Evolutionary conservation across 1,140 invertebrate species (phyloP).

Genomic region (Drosophila navojoa): DNA sequence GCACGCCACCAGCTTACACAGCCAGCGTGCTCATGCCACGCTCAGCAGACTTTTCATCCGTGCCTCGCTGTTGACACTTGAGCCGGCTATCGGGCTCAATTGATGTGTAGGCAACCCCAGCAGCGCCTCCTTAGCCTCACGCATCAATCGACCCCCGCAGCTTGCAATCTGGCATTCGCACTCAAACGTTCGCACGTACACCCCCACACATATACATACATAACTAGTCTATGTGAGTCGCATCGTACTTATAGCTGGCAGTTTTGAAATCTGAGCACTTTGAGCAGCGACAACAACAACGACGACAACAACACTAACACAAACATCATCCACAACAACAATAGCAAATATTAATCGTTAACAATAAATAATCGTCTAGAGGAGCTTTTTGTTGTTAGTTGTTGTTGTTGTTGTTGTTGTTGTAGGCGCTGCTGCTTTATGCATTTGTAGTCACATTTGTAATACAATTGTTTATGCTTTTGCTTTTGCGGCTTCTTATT

Average conservation of each 20-base stretch:
- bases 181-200: conserved; percentile 69
- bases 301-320: conserved; percentile 12
- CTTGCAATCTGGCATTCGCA: conserved; percentile 71
- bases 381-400: conserved; percentile 51
- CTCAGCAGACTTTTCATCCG: conserved; percentile 50
- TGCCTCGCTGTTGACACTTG: conserved; percentile 75
- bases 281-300: conserved; percentile 22
- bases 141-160: conserved; percentile 5
- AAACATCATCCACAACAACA: conserved; percentile 42
- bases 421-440: conserved; percentile 68
- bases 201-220: conserved; percentile 18
- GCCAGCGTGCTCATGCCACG: conserved; percentile 38
- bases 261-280: conserved; percentile 71
- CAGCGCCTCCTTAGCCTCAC: background rate
- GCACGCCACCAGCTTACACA: background rate
- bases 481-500: conserved; percentile 65
- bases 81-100: conserved; percentile 80
- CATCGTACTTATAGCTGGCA: conserved; percentile 16
- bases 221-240: too few species aligned
- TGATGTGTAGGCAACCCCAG: conserved; percentile 55
- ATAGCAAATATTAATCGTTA: conserved; percentile 74
- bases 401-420: conserved; percentile 29
- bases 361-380: conserved; percentile 80
- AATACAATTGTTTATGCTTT: conserved; percentile 81
- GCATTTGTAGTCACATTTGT: conserved; percentile 81